Base-by-base conservation (phyloP, 2,113 vertebrate genomes). In the Onychorhynchus coronatus region DNA sequence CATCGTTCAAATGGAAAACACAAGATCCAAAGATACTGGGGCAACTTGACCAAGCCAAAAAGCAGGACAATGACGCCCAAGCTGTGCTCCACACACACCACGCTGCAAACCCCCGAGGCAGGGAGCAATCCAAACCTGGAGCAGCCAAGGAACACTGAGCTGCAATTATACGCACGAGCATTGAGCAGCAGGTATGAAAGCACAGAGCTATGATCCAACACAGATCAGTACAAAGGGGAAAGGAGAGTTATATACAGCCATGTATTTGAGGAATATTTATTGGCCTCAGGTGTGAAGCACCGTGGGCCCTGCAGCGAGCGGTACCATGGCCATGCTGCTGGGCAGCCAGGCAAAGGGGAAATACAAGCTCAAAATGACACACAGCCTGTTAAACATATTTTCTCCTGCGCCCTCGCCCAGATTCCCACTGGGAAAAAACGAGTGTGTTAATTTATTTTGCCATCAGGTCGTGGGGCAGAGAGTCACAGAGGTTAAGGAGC, bases 381-480 rank as follows among this genome's bases (percentile, higher is more conserved):
- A 0, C 8, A 68, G 62, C 17, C 59, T 5, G 31, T 6, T 27
- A 9, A 75, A 89, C 58, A 4, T 9, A 50, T 63, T 70, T 92
- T 53, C 31, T 66, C 37, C 63, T 41, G 37, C 0, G 0, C 13
- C 66, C 42, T 41, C 5, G 0, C 20, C 50, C 80, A 44, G 53
- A 42, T 66, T 59, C 75, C 77, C 76, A 15, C 5, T 0, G 9
- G 78, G 84, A 82, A 74, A 68, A 58, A n/a, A 28, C 0, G 0
- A 53, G 18, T 1, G 31, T 13, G 6, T 59, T 50, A 55, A 72
- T 56, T 52, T 70, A 28, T 24, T 39, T 87, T 44, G 39, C 53
- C 49, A 37, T 0, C 22, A 42, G 59, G 42, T 10, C 1, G 0
- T 1, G 49, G 31, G 50, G n/a, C 9, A 71, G 62, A 0, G 0